Evolutionary conservation across 2,888 invertebrate species (phyloP).

Genomic region (Eilema griseolum): DNA sequence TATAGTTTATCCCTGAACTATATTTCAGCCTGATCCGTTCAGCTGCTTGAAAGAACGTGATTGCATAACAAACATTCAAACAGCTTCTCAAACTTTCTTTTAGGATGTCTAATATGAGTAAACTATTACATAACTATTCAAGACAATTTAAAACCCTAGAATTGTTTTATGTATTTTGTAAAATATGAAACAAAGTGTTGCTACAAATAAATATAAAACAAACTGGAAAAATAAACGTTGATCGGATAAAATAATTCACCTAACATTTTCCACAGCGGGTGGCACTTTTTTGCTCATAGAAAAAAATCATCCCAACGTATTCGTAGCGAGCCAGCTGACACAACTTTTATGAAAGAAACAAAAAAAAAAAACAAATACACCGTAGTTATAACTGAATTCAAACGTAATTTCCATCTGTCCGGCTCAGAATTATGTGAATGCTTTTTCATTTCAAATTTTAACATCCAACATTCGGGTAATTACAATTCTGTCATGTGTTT

Average conservation of each 20-base stretch:
- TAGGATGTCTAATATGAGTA: no score
- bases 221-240: conserved; percentile 4
- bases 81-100: no score
- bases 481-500: conserved; percentile 35
- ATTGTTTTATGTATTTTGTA: not conserved
- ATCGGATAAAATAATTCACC: conserved; percentile 31
- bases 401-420: conserved; percentile 52
- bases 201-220: not conserved
- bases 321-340: conserved; percentile 41
- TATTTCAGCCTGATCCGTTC: no score
- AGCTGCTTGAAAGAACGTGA: no score
- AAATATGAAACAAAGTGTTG: not conserved
- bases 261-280: conserved; percentile 25
- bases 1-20: no score
- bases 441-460: conserved; percentile 49
- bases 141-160: no score
- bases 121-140: no score
- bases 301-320: conserved; percentile 34
- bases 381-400: conserved; percentile 54
- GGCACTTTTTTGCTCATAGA: conserved; percentile 35
- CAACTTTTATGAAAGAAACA: conserved; percentile 49
- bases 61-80: no score
- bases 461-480: conserved; percentile 39
- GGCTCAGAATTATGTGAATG: conserved; percentile 44
- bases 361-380: conserved; percentile 47